Conservation (phyloP, 2,797 vertebrate species). For the Poecile montanus region DNA sequence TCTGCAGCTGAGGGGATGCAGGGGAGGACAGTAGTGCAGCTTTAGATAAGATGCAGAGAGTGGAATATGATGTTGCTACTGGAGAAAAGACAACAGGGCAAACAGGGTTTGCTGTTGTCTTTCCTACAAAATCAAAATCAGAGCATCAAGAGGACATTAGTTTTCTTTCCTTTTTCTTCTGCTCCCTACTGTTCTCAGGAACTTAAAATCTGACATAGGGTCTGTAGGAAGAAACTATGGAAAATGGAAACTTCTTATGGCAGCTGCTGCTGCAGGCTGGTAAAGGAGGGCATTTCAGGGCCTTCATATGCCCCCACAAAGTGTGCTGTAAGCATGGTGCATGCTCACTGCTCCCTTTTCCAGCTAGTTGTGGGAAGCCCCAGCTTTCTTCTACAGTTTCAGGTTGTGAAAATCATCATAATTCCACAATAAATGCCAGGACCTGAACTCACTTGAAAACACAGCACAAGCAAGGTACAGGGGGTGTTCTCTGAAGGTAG, state of each 20-base stretch:
- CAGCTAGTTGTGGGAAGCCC: background rate
- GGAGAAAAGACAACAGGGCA: background rate
- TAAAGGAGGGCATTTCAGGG: background rate
- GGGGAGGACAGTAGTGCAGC: background rate
- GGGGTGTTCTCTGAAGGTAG: background rate
- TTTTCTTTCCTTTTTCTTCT: background rate
- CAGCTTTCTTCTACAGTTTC: background rate
- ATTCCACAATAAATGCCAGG: background rate
- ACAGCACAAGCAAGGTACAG: rapidly evolving
- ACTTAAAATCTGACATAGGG: background rate
- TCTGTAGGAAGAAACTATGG: background rate
- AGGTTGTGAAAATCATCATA: background rate
- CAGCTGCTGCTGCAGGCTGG: background rate
- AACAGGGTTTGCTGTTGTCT: background rate
- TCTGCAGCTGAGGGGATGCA: background rate
- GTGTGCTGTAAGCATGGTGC: background rate
- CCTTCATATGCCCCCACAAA: background rate
- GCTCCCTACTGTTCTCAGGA: background rate
- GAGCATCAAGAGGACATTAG: background rate
- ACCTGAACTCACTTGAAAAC: background rate
- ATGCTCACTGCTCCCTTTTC: background rate
- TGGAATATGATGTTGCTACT: background rate
- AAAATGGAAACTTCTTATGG: background rate
- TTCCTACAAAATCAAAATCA: background rate
- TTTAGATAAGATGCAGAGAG: background rate